Evolutionary conservation across 2,113 vertebrate genomes (phyloP), one percentile per base, ranked within the genome.

Genomic region (Crotophaga sulcirostris): DNA sequence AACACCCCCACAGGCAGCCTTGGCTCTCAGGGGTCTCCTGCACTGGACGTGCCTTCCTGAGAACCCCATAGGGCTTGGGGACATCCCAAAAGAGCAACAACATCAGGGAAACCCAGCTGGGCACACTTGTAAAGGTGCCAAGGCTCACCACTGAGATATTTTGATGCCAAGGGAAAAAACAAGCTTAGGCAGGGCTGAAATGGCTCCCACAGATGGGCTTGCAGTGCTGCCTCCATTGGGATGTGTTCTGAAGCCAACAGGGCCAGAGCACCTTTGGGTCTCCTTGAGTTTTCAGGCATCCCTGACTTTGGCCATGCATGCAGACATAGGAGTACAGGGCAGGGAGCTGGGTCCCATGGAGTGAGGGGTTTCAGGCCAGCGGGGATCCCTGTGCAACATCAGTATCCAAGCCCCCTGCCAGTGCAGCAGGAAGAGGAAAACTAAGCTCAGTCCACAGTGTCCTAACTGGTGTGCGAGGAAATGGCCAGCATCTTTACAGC

Each of bases 251-350:
- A 55, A 68, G 68, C 26, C 78, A 49, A 3, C 12, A 59, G 21
- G 13, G 11, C 38, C 33, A 67, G 44, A 73, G 68, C 25, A 83
- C 31, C 45, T 52, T 42, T 36, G 17, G 26, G 54, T 73, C 40
- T 76, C 33, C 49, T 42, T 56, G 34, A 77, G 49, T 45, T 84
- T 88, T 47, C 47, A 78, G 52, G 42, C 25, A 40, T 2, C 1
- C 42, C 28, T 64, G 38, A 33, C 54, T 77, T 62, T 1, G 2
- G 29, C 5, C 1, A 13, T 2, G 0, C 2, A 0, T 63, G 44
- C 47, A 24, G 14, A 55, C 6, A 8, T 31, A 45, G 23, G 36
- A 77, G 24, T 11, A 64, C 54, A 56, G 64, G 36, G 38, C 40
- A 76, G 54, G 7, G 38, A 81, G 52, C 1, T 31, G n/a, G 17